phyloP scores from a whole-genome alignment of 1,140 invertebrate species.

The Lineus longissimus region DNA sequence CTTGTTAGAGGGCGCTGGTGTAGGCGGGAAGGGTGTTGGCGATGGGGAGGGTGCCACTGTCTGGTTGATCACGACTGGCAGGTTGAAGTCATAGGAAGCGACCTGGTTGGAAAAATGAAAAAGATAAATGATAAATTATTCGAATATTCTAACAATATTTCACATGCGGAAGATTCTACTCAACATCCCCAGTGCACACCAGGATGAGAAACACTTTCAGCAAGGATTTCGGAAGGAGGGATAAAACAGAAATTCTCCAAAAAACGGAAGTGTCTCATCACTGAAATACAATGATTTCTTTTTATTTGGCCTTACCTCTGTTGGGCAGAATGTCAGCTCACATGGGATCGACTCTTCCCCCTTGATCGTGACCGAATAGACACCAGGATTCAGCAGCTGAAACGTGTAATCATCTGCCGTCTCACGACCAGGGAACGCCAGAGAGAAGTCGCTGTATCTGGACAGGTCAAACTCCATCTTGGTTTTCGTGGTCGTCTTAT shows the following conservation, averaged over 20 bases:
- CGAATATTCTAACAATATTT: not conserved
- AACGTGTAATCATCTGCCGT: slow-evolving; percentile 44
- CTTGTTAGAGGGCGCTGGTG: slow-evolving; percentile 39
- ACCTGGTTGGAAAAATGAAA: slow-evolving; percentile 35
- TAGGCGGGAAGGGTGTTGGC: slow-evolving; percentile 39
- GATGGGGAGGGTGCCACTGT: slow-evolving; percentile 37
- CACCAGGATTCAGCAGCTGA: slow-evolving; percentile 46
- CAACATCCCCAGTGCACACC: not conserved
- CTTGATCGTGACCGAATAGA: slow-evolving; percentile 41
- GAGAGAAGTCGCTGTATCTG: slow-evolving; percentile 46
- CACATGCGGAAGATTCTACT: not conserved
- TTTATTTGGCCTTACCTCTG: slow-evolving; percentile 34
- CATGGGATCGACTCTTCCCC: slow-evolving; percentile 38
- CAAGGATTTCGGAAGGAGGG: not conserved
- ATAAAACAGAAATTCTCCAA: too few species aligned
- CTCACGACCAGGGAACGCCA: slow-evolving; percentile 44
- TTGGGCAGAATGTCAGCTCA: slow-evolving; percentile 48
- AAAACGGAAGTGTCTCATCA: too few species aligned
- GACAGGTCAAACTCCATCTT: slow-evolving; percentile 50
- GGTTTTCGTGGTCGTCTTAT: slow-evolving; percentile 46
- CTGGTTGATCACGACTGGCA: slow-evolving; percentile 47
- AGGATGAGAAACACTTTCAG: not conserved
- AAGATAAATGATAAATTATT: not conserved
- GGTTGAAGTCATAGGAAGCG: slow-evolving; percentile 52
- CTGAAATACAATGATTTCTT: too few species aligned